Conservation (phyloP, 2,113 vertebrate genomes). For the Strix uralensis region DNA sequence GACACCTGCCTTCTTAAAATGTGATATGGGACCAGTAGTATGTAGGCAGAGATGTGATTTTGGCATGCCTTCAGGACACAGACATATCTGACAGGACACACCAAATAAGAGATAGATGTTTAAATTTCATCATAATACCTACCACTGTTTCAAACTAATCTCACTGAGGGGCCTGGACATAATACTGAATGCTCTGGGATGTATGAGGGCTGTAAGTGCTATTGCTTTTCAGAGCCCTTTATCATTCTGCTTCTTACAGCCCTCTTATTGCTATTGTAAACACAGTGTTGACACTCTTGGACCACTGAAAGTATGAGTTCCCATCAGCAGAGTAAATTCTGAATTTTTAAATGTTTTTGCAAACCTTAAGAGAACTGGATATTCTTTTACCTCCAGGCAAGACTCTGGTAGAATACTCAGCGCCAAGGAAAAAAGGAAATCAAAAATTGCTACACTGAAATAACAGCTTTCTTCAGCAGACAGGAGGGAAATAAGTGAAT, state of each 20-base stretch:
- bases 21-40: fast-evolving
- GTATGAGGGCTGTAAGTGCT: background rate
- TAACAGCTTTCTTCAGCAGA: background rate
- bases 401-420: background rate
- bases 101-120: background rate
- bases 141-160: background rate
- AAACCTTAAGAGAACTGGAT: background rate
- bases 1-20: fast-evolving
- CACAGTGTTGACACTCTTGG: background rate
- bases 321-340: background rate
- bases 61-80: background rate
- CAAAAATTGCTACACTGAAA: background rate
- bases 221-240: background rate
- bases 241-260: background rate
- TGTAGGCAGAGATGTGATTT: background rate
- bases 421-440: background rate
- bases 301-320: background rate
- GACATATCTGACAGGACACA: background rate
- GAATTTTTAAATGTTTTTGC: background rate
- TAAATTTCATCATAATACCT: background rate
- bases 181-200: background rate
- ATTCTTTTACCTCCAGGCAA: background rate
- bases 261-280: background rate
- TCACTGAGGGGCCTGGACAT: background rate
- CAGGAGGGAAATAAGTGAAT: background rate